Percentiles rank a stretch among this genome's conserved stretches.
phyloP scores from a whole-genome alignment of 1,140 invertebrate species.

The Leptinotarsa undecemlineata region DNA sequence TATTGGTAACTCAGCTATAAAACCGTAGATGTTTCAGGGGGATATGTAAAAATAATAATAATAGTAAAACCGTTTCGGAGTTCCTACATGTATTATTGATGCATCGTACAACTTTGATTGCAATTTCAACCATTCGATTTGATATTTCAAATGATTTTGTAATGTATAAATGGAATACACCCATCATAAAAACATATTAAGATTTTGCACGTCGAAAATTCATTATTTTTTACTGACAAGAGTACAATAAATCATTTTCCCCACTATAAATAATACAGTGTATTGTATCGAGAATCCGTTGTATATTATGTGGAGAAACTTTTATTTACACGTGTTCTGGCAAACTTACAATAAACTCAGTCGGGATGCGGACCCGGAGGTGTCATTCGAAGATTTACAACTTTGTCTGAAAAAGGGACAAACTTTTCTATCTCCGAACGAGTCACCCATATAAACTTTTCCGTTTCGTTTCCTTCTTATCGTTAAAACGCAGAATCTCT shows the following conservation, averaged over 20 bases:
- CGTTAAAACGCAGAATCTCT: conserved; percentile 33
- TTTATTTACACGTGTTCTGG: conserved; percentile 37
- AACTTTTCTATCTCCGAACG: conserved; percentile 37
- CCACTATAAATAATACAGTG: conserved; percentile 28
- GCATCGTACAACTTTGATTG: too few species aligned
- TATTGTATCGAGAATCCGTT: background rate
- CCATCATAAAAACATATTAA: too few species aligned
- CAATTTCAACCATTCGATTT: too few species aligned
- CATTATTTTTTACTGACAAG: background rate
- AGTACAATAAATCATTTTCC: background rate
- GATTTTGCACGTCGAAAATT: too few species aligned
- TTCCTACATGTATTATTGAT: too few species aligned
- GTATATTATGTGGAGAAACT: conserved; percentile 20
- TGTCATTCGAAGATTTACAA: conserved; percentile 41
- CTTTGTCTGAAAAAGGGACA: conserved; percentile 34
- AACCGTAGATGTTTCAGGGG: too few species aligned
- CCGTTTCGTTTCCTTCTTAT: conserved; percentile 38
- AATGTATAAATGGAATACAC: too few species aligned
- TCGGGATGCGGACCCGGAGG: conserved; percentile 31
- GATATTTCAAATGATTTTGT: too few species aligned
- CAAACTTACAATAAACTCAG: conserved; percentile 33
- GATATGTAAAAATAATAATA: too few species aligned
- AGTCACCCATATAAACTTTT: conserved; percentile 37
- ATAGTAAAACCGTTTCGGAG: too few species aligned
- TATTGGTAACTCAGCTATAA: too few species aligned